These are phyloP conservation scores for Pachyseris speciosa DNA, from an alignment of 64 coral and sea anemone genomes.

Conservation along the genomic window DNA sequence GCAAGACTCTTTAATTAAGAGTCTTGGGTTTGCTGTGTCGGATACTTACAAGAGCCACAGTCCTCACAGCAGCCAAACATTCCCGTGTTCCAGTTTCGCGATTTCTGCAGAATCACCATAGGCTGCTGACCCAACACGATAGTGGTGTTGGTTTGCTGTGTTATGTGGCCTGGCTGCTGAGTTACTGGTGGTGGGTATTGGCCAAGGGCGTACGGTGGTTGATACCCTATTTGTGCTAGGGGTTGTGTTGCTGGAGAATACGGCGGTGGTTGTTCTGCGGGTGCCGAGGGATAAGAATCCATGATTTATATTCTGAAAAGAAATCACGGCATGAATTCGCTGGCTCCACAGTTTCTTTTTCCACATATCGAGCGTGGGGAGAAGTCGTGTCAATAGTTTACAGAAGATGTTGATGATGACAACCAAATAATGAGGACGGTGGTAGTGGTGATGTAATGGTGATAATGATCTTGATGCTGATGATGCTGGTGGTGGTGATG, in stretches of 20 bases:
- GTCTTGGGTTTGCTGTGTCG: neutral
- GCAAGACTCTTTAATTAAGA: too few species aligned
- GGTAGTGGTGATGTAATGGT: too few species aligned
- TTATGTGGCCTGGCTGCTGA: neutral
- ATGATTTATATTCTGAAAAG: neutral
- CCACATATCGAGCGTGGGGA: too few species aligned
- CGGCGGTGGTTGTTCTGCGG: neutral
- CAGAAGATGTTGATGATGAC: too few species aligned
- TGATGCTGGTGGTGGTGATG: too few species aligned
- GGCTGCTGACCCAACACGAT: neutral
- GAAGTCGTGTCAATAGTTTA: too few species aligned
- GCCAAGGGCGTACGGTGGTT: neutral
- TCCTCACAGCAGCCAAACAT: conserved; percentile 25
- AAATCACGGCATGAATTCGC: neutral
- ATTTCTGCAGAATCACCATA: neutral
- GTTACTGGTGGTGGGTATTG: neutral
- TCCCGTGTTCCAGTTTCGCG: neutral
- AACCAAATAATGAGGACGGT: too few species aligned
- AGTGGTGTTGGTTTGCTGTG: neutral
- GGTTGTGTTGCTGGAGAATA: neutral
- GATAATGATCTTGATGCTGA: too few species aligned
- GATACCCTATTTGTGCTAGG: neutral
- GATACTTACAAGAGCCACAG: conserved; percentile 37
- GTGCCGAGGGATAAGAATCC: neutral
- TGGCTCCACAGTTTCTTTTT: too few species aligned